phyloP scores from a whole-genome alignment of 2,797 vertebrate species.

The Sebastes iracundus region DNA sequence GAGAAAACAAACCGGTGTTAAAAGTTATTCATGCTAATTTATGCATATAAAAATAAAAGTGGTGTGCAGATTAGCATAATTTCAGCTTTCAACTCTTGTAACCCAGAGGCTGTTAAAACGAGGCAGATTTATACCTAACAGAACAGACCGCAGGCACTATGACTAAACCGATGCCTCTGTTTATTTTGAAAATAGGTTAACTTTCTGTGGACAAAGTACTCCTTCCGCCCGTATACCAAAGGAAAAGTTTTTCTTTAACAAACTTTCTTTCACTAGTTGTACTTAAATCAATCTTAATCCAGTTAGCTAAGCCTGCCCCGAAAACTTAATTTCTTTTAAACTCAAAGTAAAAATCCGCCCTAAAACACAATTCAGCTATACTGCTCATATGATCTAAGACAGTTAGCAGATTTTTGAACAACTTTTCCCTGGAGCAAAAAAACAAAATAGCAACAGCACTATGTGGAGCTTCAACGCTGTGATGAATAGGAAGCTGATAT shows the following conservation, averaged over 20 bases:
- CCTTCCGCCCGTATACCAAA: conserved; percentile 21
- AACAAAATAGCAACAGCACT: conserved; percentile 34
- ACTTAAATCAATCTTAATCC: conserved; percentile 69
- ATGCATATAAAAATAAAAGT: conserved; percentile 52
- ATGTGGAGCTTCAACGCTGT: conserved; percentile 13
- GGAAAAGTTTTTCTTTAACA: conserved; percentile 34
- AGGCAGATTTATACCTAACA: conserved; percentile 53
- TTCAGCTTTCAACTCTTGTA: conserved; percentile 42
- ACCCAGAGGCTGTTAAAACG: conserved; percentile 44
- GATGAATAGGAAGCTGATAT: conserved; percentile 24
- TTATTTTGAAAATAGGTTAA: conserved; percentile 59
- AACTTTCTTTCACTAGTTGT: conserved; percentile 53
- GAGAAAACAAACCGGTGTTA: conserved; percentile 22
- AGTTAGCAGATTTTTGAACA: conserved; percentile 39
- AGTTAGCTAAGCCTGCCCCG: conserved; percentile 66
- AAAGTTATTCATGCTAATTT: conserved; percentile 51
- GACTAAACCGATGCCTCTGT: conserved; percentile 52
- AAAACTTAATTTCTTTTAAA: conserved; percentile 34
- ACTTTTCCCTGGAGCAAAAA: conserved; percentile 27
- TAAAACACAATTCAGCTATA: conserved; percentile 53
- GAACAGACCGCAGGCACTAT: conserved; percentile 58
- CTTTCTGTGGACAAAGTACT: conserved; percentile 49
- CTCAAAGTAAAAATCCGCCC: conserved; percentile 45
- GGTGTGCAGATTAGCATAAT: conserved; percentile 56
- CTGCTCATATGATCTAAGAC: conserved; percentile 49